These are phyloP conservation scores for Stenolophus ochropezus DNA, from an alignment of 2,888 invertebrate genomes.

Conservation along the genomic window DNA sequence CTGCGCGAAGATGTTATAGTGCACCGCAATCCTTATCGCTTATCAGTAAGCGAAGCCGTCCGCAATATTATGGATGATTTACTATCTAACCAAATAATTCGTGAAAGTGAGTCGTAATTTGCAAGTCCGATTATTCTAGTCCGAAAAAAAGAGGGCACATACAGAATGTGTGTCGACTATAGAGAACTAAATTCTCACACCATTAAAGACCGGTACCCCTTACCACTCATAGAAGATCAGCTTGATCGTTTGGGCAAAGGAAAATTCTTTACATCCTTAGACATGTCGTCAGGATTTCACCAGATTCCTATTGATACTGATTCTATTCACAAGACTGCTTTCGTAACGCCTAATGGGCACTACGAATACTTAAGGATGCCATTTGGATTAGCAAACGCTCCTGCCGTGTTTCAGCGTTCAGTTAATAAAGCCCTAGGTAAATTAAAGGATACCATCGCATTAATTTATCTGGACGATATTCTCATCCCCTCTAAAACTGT, in stretches of 20 bases:
- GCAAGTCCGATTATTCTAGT: conserved; percentile 55
- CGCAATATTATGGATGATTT: conserved; percentile 60
- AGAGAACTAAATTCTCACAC: conserved; percentile 65
- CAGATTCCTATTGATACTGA: neutral
- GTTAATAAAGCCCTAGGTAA: conserved; percentile 55
- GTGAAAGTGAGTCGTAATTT: conserved; percentile 62
- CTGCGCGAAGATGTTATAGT: neutral
- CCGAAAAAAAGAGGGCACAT: conserved; percentile 61
- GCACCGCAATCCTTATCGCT: conserved; percentile 60
- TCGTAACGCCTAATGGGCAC: conserved; percentile 10
- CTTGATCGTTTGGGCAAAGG: neutral
- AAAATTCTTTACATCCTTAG: neutral
- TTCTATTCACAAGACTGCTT: conserved; percentile 18
- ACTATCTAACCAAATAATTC: conserved; percentile 58
- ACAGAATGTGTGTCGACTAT: conserved; percentile 63
- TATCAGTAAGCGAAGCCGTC: conserved; percentile 60
- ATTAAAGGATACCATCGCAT: conserved; percentile 54
- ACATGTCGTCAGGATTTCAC: conserved; percentile 8
- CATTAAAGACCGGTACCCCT: conserved; percentile 64
- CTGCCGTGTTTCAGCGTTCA: conserved; percentile 7
- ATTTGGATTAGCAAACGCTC: conserved; percentile 29
- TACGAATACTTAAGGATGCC: conserved; percentile 35
- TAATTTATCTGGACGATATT: conserved; percentile 65
- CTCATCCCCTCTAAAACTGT: conserved; percentile 63
- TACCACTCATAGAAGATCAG: conserved; percentile 65